Conservation (phyloP, 2,888 invertebrate genomes). For the Drosophila borealis region DNA sequence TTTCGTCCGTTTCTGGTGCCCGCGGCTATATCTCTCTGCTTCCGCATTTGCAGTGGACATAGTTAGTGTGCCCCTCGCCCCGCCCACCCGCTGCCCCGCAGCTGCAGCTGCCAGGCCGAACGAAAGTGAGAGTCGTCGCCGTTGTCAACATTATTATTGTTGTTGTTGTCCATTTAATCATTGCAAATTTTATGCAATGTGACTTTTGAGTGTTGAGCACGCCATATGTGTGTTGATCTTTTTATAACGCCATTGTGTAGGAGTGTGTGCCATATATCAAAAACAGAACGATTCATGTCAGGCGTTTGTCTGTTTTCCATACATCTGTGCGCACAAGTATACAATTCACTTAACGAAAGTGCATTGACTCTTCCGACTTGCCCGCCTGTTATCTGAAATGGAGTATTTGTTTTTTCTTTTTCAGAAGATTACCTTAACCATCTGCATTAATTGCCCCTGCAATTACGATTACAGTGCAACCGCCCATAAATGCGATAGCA, state of each 20-base stretch:
- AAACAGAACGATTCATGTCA: conserved; percentile 48
- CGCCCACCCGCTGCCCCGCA: neutral
- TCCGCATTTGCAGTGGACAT: conserved; percentile 67
- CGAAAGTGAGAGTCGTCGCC: conserved; percentile 63
- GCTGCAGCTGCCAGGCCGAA: conserved; percentile 25
- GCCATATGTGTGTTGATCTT: conserved; percentile 52
- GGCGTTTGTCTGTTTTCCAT: conserved; percentile 29
- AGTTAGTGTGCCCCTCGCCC: conserved; percentile 26
- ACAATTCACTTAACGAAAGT: conserved; percentile 51
- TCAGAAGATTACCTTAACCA: neutral
- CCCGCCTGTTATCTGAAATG: neutral
- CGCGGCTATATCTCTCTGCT: conserved; percentile 39
- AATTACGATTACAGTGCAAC: conserved; percentile 15
- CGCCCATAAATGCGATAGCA: conserved; percentile 23
- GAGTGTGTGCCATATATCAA: conserved; percentile 54
- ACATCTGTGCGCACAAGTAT: conserved; percentile 11
- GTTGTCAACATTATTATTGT: conserved; percentile 24
- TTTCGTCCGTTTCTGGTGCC: conserved; percentile 32
- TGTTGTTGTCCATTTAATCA: conserved; percentile 67
- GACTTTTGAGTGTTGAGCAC: conserved; percentile 41
- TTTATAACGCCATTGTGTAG: conserved; percentile 53
- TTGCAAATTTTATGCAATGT: conserved; percentile 79
- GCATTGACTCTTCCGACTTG: conserved; percentile 57
- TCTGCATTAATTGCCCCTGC: conserved; percentile 22
- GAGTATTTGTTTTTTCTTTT: neutral